Conservation (phyloP, 2,888 invertebrate genomes). For the Rhagonycha fulva region DNA sequence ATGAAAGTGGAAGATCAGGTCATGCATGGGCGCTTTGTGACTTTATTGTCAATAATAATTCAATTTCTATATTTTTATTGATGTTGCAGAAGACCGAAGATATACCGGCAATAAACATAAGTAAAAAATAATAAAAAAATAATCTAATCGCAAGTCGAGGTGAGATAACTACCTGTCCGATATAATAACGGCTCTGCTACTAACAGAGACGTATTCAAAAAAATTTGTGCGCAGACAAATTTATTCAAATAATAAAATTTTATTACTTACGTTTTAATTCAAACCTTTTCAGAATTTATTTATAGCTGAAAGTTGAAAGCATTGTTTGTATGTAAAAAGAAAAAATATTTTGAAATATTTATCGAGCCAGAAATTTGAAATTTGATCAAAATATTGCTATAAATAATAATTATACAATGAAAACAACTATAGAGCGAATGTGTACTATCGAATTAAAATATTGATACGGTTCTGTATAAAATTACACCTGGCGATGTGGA, state of each 20-base stretch:
- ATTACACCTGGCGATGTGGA: conserved; percentile 26
- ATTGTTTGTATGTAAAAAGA: not conserved
- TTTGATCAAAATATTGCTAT: not conserved
- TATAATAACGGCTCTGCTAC: conserved; percentile 17
- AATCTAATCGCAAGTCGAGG: conserved; percentile 23
- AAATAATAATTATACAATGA: not conserved
- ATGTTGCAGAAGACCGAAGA: conserved; percentile 16
- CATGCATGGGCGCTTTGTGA: not conserved
- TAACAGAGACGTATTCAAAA: conserved; percentile 12
- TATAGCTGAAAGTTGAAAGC: too few relatives aligned
- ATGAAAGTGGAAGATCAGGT: not conserved
- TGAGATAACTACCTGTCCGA: conserved; percentile 22
- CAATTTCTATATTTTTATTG: not conserved
- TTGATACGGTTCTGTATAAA: conserved; percentile 18
- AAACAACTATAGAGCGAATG: not conserved
- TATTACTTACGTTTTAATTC: not conserved
- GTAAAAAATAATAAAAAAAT: conserved; percentile 14
- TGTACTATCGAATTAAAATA: not conserved
- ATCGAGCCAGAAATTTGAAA: not conserved
- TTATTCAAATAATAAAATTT: not conserved
- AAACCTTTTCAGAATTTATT: not conserved
- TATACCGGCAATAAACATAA: conserved; percentile 10
- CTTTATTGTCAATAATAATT: conserved; percentile 9
- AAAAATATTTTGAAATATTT: not conserved
- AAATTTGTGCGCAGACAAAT: not conserved